Percentiles rank a stretch among this genome's conserved stretches.
Evolutionary conservation across 2,797 vertebrate species (phyloP).

Genomic region (Pagetopsis macropterus): DNA sequence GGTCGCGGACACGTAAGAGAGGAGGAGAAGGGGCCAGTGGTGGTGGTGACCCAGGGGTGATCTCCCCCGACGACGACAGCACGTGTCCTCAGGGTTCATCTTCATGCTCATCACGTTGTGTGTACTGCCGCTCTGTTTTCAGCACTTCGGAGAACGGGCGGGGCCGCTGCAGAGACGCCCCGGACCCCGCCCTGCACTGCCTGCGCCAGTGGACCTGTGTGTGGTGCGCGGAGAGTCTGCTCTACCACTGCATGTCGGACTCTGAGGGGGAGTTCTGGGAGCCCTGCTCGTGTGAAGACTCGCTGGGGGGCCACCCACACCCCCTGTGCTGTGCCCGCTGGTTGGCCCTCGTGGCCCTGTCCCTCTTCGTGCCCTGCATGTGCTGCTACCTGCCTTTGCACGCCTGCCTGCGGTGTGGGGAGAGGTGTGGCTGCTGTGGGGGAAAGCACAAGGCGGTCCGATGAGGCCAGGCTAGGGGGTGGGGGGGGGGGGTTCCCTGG

Average conservation of each 20-base stretch:
- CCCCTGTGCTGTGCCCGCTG: conserved; percentile 92
- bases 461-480: conserved; percentile 81
- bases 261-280: conserved; percentile 96
- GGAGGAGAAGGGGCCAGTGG: conserved; percentile 77
- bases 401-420: conserved; percentile 91
- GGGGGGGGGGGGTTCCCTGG: conserved; percentile 48
- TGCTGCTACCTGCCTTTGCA: conserved; percentile 94
- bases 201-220: conserved; percentile 93
- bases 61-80: conserved; percentile 86
- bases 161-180: conserved; percentile 92
- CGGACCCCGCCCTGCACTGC: conserved; percentile 90
- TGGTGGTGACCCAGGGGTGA: conserved; percentile 67
- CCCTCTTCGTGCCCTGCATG: conserved; percentile 94
- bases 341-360: conserved; percentile 90
- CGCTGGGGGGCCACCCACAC: conserved; percentile 83
- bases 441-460: conserved; percentile 94
- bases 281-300: conserved; percentile 93
- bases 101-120: conserved; percentile 87
- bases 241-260: conserved; percentile 97
- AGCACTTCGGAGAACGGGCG: conserved; percentile 89
- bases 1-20: conserved; percentile 85
- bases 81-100: conserved; percentile 84
- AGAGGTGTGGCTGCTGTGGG: conserved; percentile 91
- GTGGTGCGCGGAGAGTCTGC: conserved; percentile 95
- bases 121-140: conserved; percentile 94